Evolutionary conservation across 2,113 vertebrate genomes (phyloP).

Genomic region (Malurus alboscapulatus): DNA sequence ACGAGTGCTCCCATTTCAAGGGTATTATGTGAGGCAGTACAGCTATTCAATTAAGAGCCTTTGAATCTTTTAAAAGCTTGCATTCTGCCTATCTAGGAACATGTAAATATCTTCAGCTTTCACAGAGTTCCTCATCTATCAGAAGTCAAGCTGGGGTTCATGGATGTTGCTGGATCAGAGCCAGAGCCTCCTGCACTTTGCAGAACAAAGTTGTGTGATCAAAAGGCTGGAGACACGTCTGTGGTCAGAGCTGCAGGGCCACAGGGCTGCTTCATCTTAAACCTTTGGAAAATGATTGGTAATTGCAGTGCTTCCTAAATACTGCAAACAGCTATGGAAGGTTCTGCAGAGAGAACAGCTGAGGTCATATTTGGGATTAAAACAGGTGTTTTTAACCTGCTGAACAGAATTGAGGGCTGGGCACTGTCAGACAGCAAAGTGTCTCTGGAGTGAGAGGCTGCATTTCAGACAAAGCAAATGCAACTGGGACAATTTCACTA

Average conservation of each 20-base stretch:
- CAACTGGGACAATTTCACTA: background rate
- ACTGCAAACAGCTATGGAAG: background rate
- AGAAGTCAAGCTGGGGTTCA: background rate
- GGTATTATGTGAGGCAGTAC: background rate
- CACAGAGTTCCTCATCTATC: background rate
- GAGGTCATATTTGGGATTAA: background rate
- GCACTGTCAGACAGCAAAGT: background rate
- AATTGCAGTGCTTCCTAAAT: background rate
- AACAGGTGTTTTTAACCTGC: background rate
- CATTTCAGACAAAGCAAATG: background rate
- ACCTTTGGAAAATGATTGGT: background rate
- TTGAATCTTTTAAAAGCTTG: constrained; percentile 16
- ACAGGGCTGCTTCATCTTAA: background rate
- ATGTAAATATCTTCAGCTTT: constrained; percentile 16
- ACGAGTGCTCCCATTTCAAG: constrained; percentile 3
- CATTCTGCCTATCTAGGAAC: background rate
- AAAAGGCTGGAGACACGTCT: background rate
- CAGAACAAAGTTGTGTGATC: background rate
- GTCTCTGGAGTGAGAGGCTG: background rate
- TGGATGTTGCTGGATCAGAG: background rate
- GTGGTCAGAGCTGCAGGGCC: background rate
- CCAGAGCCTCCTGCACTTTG: background rate
- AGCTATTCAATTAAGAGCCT: constrained; percentile 28
- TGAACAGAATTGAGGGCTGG: background rate
- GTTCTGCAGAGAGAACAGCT: background rate